Evolutionary conservation across 2,888 invertebrate genomes (phyloP).

Genomic region (Heliconius aoede): DNA sequence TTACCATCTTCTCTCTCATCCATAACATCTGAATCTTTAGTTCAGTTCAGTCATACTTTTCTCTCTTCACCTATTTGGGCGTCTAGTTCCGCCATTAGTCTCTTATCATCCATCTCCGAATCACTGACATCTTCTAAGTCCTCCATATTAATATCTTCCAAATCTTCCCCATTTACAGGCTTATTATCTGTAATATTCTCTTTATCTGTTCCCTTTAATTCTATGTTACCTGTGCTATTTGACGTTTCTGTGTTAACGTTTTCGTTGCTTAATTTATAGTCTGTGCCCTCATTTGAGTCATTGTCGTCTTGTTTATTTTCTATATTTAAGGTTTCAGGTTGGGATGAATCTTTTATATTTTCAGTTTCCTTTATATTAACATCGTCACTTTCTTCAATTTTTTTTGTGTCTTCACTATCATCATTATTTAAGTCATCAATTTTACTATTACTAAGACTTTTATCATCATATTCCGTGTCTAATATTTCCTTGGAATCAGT

Average conservation of each 20-base stretch:
- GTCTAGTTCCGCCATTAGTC: slow-evolving; percentile 56
- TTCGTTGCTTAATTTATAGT: neutral
- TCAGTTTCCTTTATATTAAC: neutral
- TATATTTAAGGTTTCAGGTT: neutral
- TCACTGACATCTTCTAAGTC: slow-evolving; percentile 54
- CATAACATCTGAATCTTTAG: neutral
- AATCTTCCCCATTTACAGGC: slow-evolving; percentile 35
- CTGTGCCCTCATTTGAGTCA: neutral
- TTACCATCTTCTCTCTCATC: neutral
- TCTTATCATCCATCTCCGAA: slow-evolving; percentile 56
- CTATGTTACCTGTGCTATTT: neutral
- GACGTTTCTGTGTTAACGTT: slow-evolving; percentile 1
- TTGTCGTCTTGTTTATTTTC: slow-evolving; percentile 1
- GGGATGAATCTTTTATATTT: neutral
- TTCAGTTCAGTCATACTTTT: slow-evolving; percentile 9
- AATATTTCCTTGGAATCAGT: slow-evolving; percentile 16
- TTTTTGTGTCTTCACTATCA: neutral
- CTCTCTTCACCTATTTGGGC: slow-evolving; percentile 49
- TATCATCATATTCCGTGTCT: neutral
- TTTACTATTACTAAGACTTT: neutral
- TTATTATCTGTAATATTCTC: neutral
- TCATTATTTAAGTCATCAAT: neutral
- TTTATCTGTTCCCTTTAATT: neutral
- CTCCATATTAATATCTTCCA: slow-evolving; percentile 47
- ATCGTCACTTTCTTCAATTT: neutral